Base-by-base conservation (phyloP, 2,888 invertebrate genomes). In the Aphrophora alni region DNA sequence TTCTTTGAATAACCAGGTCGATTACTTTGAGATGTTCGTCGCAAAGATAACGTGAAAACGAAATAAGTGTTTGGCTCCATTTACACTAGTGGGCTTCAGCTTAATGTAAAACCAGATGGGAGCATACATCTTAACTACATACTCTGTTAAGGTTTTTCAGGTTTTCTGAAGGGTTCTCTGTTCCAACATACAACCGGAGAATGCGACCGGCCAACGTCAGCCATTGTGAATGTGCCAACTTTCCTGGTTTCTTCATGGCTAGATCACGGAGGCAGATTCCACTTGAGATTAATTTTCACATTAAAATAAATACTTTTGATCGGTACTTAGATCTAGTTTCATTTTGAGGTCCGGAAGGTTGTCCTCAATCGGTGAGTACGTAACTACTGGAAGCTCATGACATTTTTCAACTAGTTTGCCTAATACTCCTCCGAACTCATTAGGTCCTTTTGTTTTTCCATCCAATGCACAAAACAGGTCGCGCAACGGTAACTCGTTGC, bases 71-170 rank as follows among this genome's bases (percentile, higher is more conserved):
- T 33, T 7, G 10, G 4, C n/a, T n/a, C n/a, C n/a, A n/a, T n/a
- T n/a, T n/a, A n/a, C n/a, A n/a, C n/a, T n/a, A n/a, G n/a, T n/a
- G 33, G 4, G 33, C 4, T 68, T 68, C 77, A 77, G 14, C 59
- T 77, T n/a, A 68, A 38, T 26, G 28, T n/a, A n/a, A n/a, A n/a
- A n/a, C n/a, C n/a, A n/a, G n/a, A n/a, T n/a, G n/a, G n/a, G n/a
- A n/a, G n/a, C 77, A 33, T 69, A 77, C 68, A 77, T 68, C 77
- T 77, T 77, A 2, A 51, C 27, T 5, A 75, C 59, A 59, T 44
- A 75, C 24, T 68, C 38, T 68, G 77, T 17, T 77, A 69, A 25
- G 10, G 24, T n/a, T 28, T 68, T 68, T 25, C 21, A 75, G 25
- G 28, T 59, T 75, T 2, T 75, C 59, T 27, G 21, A 24, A 27